A percentile compares a stretch with the other conserved stretches of the same genome.
phyloP scores from a whole-genome alignment of 1,140 invertebrate species.

The Anagrus nilaparvatae region DNA sequence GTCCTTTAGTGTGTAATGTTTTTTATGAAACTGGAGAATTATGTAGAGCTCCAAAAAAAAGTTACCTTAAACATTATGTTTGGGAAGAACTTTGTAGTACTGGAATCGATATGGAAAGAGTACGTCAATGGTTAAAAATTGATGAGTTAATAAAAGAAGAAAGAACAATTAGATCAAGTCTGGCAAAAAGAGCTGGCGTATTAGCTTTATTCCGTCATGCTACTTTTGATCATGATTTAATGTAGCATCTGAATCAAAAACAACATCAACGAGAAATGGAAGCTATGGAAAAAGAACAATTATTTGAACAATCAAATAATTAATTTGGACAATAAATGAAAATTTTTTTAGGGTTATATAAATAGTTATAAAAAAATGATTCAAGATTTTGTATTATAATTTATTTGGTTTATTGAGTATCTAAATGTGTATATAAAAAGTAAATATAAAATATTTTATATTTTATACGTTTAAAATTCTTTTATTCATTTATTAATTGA shows the following conservation, averaged over 20 bases:
- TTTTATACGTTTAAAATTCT: too few species aligned
- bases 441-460: too few species aligned
- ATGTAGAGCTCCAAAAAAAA: constrained; percentile 80
- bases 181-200: constrained; percentile 82
- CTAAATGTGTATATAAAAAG: too few species aligned
- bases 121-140: constrained; percentile 79
- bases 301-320: too few species aligned
- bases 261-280: constrained; percentile 34
- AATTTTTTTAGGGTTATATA: too few species aligned
- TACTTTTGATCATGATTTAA: constrained; percentile 85
- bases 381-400: too few species aligned
- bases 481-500: too few species aligned
- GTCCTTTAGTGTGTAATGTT: constrained; percentile 72
- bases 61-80: constrained; percentile 84
- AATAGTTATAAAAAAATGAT: too few species aligned
- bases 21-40: constrained; percentile 71
- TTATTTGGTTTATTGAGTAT: too few species aligned
- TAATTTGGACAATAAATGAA: too few species aligned
- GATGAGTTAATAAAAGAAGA: constrained; percentile 94
- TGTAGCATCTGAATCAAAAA: constrained; percentile 53
- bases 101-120: constrained; percentile 68
- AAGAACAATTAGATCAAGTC: constrained; percentile 70
- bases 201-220: constrained; percentile 88
- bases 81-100: constrained; percentile 92
- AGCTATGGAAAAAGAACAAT: constrained; percentile 37